Conservation (phyloP, 2,797 vertebrate species). For the Glyptemys insculpta region DNA sequence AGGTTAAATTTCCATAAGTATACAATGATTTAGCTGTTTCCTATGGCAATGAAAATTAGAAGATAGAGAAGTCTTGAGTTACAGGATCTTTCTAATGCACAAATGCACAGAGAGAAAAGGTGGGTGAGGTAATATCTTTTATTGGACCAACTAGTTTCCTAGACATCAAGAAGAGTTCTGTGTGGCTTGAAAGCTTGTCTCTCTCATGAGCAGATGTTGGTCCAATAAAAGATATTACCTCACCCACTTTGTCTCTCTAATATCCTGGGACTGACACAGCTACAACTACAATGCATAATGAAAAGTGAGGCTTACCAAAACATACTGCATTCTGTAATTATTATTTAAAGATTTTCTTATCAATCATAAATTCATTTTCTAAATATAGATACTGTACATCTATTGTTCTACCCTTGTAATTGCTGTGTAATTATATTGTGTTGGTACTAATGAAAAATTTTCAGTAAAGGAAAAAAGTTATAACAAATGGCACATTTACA, state of each 20-base stretch:
- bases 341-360: constrained; percentile 41
- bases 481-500: constrained; percentile 46
- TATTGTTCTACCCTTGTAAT: constrained; percentile 39
- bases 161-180: not conserved
- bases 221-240: not conserved
- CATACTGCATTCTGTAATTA: constrained; percentile 33
- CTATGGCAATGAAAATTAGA: not conserved
- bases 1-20: not conserved
- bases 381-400: constrained; percentile 21
- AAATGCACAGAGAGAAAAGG: not conserved
- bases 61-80: not conserved
- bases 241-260: not conserved
- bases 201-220: not conserved
- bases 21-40: not conserved
- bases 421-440: constrained; percentile 54
- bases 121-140: not conserved
- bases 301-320: not conserved
- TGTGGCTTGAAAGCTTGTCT: not conserved
- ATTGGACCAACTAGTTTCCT: not conserved
- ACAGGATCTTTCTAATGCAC: not conserved
- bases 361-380: constrained; percentile 19
- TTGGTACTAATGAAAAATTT: constrained; percentile 45
- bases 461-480: not conserved
- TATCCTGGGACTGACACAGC: not conserved
- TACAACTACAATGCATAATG: not conserved